phyloP scores from a whole-genome alignment of 2,888 invertebrate species.

The Apamea anceps region DNA sequence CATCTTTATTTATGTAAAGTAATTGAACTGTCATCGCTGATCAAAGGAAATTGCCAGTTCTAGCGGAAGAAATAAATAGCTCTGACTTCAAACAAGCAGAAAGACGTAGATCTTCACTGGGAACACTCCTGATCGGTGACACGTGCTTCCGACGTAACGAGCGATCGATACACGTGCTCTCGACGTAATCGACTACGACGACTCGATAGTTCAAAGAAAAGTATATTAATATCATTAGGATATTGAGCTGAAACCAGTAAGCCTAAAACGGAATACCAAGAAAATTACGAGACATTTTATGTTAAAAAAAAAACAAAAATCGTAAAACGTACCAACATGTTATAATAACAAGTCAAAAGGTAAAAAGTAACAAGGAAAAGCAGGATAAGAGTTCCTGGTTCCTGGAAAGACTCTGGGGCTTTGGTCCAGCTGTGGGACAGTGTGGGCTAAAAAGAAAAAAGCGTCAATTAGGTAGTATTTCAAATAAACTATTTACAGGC shows the following conservation, averaged over 20 bases:
- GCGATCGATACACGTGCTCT: conserved; percentile 18
- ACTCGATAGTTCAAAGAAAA: conserved; percentile 13
- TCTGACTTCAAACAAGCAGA: conserved; percentile 26
- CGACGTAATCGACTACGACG: not conserved
- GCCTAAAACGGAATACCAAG: conserved; percentile 8
- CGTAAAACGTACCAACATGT: not conserved
- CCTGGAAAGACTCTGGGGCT: not conserved
- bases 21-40: conserved; percentile 28
- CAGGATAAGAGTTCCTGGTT: not conserved
- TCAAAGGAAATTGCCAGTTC: conserved; percentile 33
- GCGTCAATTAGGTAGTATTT: not conserved
- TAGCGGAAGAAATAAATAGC: conserved; percentile 12
- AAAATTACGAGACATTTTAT: not conserved
- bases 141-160: not conserved
- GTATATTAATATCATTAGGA: conserved; percentile 5
- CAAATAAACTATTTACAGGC: no score
- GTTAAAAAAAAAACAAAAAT: not conserved
- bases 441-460: not conserved
- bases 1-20: not conserved
- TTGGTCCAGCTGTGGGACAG: not conserved
- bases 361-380: not conserved
- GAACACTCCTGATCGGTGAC: not conserved
- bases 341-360: not conserved
- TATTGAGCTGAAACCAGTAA: conserved; percentile 1
- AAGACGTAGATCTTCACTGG: not conserved